Evolutionary conservation across 2,797 vertebrate species (phyloP), one percentile per base, ranked within the genome.

Genomic region (Molossus molossus): DNA sequence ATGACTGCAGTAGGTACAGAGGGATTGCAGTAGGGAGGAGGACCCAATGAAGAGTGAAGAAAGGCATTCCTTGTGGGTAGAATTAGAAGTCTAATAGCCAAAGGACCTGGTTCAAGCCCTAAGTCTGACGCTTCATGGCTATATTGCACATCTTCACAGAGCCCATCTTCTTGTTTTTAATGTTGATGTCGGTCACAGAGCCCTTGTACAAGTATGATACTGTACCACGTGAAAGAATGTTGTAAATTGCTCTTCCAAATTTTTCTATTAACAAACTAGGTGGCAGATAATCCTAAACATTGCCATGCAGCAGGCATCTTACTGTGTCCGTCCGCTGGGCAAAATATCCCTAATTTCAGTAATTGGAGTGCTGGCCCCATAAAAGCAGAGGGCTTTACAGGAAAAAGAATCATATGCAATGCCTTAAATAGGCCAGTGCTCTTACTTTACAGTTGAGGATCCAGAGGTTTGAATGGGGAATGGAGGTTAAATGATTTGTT

Each of bases 181-280:
- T n/a, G 17, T 33, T n/a, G 81, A 73, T 33, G 3, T 45, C 11
- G 6, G 55, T 82, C 81, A 87, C 27, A 80, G 27, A 90, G 50
- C 5, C 50, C 7, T 75, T 65, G 37, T 58, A 48, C 33, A 88
- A 79, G 69, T 40, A 76, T 8, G 6, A 85, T 67, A 93, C 1
- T 45, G 18, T 21, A 17, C 29, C 27, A 17, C 29, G 50, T 87
- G 45, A 80, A 91, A 84, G 48, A 90, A 75, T 33, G 79, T 6
- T 84, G 37, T 45, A 75, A 87, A 77, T 27, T 87, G 37, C 4
- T 27, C 29, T 85, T 86, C 17, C 45, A 80, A 82, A 79, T 13
- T 80, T 90, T 91, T 88, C 75, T 48, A 55, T 86, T 37, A 89
- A 77, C 37, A 96, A 89, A 67, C 20, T 55, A 50, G 50, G 77